Evolutionary conservation across 1,140 invertebrate species (phyloP).

Genomic region (Drosophila lini): DNA sequence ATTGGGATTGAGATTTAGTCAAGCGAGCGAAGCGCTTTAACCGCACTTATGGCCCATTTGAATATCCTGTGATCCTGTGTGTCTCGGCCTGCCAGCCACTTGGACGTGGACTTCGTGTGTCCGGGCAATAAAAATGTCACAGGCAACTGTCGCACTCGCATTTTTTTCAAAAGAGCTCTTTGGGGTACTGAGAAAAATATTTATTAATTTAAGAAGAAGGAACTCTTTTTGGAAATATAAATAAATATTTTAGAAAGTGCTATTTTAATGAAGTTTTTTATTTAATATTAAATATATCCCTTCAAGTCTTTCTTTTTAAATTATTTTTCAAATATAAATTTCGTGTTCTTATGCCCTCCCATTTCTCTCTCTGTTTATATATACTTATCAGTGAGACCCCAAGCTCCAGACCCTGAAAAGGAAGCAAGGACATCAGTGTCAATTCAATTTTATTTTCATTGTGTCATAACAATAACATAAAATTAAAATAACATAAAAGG

Average conservation of each 20-base stretch:
- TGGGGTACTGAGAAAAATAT: background rate
- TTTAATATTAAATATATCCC: background rate
- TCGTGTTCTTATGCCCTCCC: too few species aligned
- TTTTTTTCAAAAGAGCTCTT: conserved; percentile 3
- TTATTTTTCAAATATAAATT: background rate
- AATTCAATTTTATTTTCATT: conserved; percentile 85
- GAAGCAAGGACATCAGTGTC: conserved; percentile 73
- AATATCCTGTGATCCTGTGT: conserved; percentile 74
- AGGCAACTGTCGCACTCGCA: conserved; percentile 63
- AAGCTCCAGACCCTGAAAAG: conserved; percentile 10
- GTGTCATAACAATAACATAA: conserved; percentile 85
- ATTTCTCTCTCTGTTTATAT: conserved; percentile 13
- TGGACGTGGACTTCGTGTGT: conserved; percentile 31
- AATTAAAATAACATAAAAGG: conserved; percentile 85
- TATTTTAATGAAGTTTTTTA: too few species aligned
- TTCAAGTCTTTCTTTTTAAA: background rate
- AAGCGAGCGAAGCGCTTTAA: conserved; percentile 76
- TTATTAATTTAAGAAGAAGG: background rate
- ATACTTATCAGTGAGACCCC: conserved; percentile 40
- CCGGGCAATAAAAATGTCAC: conserved; percentile 83
- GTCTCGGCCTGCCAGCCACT: conserved; percentile 17
- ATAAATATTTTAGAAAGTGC: background rate
- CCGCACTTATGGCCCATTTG: conserved; percentile 81
- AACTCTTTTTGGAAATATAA: too few species aligned
- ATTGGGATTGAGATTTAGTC: conserved; percentile 68